Evolutionary conservation across 2,888 invertebrate genomes (phyloP).

Genomic region (Ectobius pallidus): DNA sequence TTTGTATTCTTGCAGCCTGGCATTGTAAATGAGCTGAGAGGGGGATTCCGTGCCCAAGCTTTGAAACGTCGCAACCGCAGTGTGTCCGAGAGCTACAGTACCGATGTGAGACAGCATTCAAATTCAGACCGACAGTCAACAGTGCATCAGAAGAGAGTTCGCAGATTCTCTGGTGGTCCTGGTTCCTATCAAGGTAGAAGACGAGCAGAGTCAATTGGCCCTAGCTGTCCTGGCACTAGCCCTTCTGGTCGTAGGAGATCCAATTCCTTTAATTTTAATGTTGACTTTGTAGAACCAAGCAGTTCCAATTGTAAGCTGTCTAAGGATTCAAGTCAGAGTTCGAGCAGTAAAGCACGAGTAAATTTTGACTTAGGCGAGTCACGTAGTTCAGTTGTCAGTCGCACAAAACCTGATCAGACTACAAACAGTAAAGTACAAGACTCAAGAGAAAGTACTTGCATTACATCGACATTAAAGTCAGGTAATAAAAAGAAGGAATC

Average conservation of each 20-base stretch:
- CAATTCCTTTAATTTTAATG: not conserved
- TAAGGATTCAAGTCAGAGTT: conserved; percentile 5
- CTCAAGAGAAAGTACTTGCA: not conserved
- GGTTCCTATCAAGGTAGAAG: conserved; percentile 55
- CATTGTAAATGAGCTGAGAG: conserved; percentile 49
- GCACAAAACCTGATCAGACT: not conserved
- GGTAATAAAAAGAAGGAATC: conserved; percentile 20
- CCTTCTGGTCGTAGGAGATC: not conserved
- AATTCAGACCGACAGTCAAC: conserved; percentile 12
- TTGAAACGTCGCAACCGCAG: conserved; percentile 67
- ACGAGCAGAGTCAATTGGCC: conserved; percentile 46
- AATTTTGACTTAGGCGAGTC: conserved; percentile 33
- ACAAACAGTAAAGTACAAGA: not conserved
- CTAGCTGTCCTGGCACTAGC: not conserved
- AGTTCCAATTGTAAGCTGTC: conserved; percentile 1
- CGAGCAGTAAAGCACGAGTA: conserved; percentile 24
- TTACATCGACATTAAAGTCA: not conserved
- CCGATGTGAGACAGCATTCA: conserved; percentile 26
- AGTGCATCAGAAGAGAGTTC: conserved; percentile 48
- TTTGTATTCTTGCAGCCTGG: conserved; percentile 34
- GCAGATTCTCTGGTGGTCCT: conserved; percentile 54
- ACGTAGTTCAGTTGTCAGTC: not conserved
- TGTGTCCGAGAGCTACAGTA: conserved; percentile 64
- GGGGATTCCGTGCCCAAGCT: conserved; percentile 53
- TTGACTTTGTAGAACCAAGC: conserved; percentile 1